These are phyloP conservation scores for Echinops telfairi DNA, from an alignment of 2,113 vertebrate genomes.

Conservation along the genomic window DNA sequence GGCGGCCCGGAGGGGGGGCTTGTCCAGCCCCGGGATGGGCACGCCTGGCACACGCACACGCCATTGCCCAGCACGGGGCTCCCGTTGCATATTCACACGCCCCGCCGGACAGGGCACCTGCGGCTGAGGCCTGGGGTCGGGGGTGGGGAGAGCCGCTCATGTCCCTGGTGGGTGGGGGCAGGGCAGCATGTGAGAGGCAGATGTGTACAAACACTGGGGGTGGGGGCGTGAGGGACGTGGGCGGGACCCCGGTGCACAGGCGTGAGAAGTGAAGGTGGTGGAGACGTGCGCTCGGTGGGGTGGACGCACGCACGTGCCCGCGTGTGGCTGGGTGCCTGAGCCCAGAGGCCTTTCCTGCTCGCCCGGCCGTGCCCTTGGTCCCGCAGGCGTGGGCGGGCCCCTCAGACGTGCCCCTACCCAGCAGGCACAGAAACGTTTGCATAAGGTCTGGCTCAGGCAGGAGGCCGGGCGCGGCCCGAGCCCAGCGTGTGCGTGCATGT, in stretches of 20 bases:
- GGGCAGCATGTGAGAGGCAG: slow-evolving; percentile 80
- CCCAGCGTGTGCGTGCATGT: slow-evolving; percentile 60
- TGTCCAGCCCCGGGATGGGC: slow-evolving; percentile 78
- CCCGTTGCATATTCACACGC: slow-evolving; percentile 87
- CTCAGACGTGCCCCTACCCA: slow-evolving; percentile 68
- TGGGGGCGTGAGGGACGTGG: slow-evolving; percentile 62
- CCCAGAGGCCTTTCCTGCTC: slow-evolving; percentile 56
- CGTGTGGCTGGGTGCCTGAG: slow-evolving; percentile 67
- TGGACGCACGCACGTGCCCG: slow-evolving; percentile 8
- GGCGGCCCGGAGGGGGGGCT: slow-evolving; percentile 79
- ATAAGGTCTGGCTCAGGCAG: slow-evolving; percentile 79
- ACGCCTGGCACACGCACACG: slow-evolving; percentile 86
- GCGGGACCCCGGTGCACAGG: slow-evolving; percentile 62
- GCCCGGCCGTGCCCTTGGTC: slow-evolving; percentile 62
- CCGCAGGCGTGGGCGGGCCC: slow-evolving; percentile 52
- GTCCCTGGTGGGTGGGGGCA: slow-evolving; percentile 75
- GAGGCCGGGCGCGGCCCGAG: slow-evolving; percentile 57
- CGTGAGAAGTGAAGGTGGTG: slow-evolving; percentile 60
- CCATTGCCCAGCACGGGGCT: slow-evolving; percentile 87
- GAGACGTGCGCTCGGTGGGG: background rate
- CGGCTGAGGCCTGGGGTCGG: slow-evolving; percentile 46
- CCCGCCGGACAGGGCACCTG: slow-evolving; percentile 72
- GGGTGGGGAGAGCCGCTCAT: slow-evolving; percentile 22
- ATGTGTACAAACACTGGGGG: slow-evolving; percentile 58
- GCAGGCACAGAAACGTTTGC: slow-evolving; percentile 84